Conservation (phyloP, 2,113 vertebrate species). For the Eudyptes chrysolophus region DNA sequence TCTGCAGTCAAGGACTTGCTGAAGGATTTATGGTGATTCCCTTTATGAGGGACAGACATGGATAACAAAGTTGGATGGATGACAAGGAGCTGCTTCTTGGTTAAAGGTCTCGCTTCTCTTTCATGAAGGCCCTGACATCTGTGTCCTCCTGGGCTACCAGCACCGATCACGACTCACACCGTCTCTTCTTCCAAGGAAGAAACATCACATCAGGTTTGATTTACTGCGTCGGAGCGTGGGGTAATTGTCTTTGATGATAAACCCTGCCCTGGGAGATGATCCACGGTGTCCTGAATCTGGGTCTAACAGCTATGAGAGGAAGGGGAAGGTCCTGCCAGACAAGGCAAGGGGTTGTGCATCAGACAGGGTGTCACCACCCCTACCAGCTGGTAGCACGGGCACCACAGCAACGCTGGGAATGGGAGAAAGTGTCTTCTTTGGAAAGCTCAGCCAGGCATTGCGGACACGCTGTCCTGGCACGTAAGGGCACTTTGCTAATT, state of each 20-base stretch:
- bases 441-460: not conserved
- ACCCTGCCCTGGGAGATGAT: not conserved
- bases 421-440: not conserved
- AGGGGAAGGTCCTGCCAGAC: not conserved
- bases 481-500: fast-evolving
- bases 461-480: not conserved
- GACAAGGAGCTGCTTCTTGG: not conserved
- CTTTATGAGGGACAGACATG: not conserved
- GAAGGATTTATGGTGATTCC: slow-evolving; percentile 3
- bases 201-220: not conserved
- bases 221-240: fast-evolving
- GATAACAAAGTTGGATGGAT: not conserved
- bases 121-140: not conserved
- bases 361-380: not conserved
- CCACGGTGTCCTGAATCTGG: not conserved
- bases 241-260: not conserved
- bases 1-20: not conserved
- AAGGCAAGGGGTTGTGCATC: not conserved
- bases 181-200: not conserved
- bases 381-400: fast-evolving
- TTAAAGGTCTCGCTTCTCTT: not conserved
- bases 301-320: not conserved
- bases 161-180: fast-evolving
- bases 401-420: fast-evolving
- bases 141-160: not conserved